Evolutionary conservation across 2,113 vertebrate species (phyloP).

Genomic region (Thryonomys swinderianus): DNA sequence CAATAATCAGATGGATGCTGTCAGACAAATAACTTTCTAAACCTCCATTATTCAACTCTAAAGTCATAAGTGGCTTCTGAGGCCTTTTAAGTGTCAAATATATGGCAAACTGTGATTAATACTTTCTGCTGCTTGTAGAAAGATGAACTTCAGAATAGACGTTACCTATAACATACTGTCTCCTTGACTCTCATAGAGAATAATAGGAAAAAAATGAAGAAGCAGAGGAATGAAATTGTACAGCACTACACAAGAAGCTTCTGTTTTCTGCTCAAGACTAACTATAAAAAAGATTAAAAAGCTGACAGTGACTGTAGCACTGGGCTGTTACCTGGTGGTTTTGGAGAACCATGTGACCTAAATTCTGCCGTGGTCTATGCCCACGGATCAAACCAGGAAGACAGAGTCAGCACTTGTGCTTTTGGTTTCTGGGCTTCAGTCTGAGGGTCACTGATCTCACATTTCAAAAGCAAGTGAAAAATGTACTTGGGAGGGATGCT

Average conservation of each 20-base stretch:
- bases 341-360: neutral
- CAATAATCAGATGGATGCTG: neutral
- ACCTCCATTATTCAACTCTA: conserved; percentile 10
- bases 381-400: neutral
- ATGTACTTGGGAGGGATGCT: neutral
- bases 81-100: neutral
- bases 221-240: conserved; percentile 47
- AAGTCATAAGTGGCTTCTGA: conserved; percentile 1
- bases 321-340: neutral
- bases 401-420: neutral
- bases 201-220: neutral
- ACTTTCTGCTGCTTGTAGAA: neutral
- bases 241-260: neutral
- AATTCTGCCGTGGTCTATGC: neutral
- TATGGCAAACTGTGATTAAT: neutral
- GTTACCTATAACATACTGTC: neutral
- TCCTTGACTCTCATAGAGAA: conserved; percentile 8
- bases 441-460: neutral
- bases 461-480: conserved; percentile 23
- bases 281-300: neutral
- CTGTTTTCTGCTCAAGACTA: conserved; percentile 35
- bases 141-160: conserved; percentile 36
- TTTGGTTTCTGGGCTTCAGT: neutral
- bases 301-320: neutral
- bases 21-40: conserved; percentile 16